Base-by-base conservation (phyloP, 37 sponge, comb jelly and placozoan genomes). In the Halichondria panicea region DNA sequence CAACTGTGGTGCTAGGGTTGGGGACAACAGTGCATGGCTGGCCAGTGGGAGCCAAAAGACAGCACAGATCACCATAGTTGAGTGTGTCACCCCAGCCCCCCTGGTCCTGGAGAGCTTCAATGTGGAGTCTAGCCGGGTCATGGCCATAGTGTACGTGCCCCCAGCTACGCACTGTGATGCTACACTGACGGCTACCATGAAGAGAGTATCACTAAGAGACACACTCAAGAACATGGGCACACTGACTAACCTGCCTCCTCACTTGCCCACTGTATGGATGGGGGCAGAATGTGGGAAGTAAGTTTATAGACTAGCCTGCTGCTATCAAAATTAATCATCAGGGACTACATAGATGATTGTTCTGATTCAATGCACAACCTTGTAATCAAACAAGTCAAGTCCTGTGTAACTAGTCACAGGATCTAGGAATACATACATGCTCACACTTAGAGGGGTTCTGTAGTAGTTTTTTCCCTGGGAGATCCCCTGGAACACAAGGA, bases 271-370 rank as follows among this genome's bases (percentile, higher is more conserved):
- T 19, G 81, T 89, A 8, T 89, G 89, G 89, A 59, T 89, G 62
- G 89, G 89, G 0, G 79, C 80, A 1, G 76, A 83, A 63, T 50
- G 55, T 75, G 84, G 84, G 38, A 83, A 83, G 89, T 89, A 67
- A 75, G 80, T 72, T 40, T 36, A 18, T 56, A 28, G 57, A 4
- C 5, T 28, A 9, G n/a, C 13, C 52, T 18, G 52, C 15, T 11
- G 15, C 15, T 48, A 48, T 48, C 13, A 15, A 18, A 48, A 48
- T 48, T 11, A 48, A 48, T 18, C 52, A 48, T 18, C 11, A 48
- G 11, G 52, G 52, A 48, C n/a, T n/a, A n/a, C n/a, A n/a, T n/a
- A n/a, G n/a, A n/a, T n/a, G n/a, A n/a, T n/a, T n/a, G n/a, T n/a
- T n/a, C n/a, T n/a, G n/a, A n/a, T n/a, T n/a, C n/a, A n/a, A n/a